Conservation (phyloP, 2,113 vertebrate genomes). For the Carassius auratus region DNA sequence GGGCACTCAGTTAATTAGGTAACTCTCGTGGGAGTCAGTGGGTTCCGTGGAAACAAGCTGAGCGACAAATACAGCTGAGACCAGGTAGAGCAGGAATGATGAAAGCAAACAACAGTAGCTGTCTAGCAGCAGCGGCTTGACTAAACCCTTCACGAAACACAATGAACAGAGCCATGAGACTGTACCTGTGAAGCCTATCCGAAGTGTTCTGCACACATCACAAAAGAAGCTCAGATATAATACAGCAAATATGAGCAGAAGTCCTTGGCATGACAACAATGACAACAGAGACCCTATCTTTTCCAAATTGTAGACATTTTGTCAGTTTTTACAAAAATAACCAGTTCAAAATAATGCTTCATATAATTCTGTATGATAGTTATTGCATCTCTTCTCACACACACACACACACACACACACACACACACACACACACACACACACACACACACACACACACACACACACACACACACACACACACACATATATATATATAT, state of each 20-base stretch:
- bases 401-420: too few species aligned
- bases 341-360: too few species aligned
- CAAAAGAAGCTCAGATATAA: background rate
- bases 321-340: too few species aligned
- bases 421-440: too few species aligned
- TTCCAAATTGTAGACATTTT: too few species aligned
- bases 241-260: background rate
- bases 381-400: too few species aligned
- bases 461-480: too few species aligned
- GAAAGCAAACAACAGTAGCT: conserved; percentile 40
- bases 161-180: background rate
- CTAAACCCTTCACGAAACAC: background rate
- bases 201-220: background rate
- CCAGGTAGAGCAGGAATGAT: conserved; percentile 1
- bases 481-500: too few species aligned
- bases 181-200: background rate
- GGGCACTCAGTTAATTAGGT: conserved; percentile 11
- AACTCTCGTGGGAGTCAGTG: background rate
- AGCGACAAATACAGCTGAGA: conserved; percentile 2
- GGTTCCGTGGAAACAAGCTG: conserved; percentile 36
- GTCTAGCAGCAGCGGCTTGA: background rate
- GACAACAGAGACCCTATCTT: too few species aligned
- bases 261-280: too few species aligned
- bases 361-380: too few species aligned
- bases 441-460: too few species aligned